Percentiles rank a stretch among this genome's conserved stretches.
These are phyloP conservation scores for Nesometra sesokonis DNA, from an alignment of 35 echinoderm and acorn worm genomes.

Conservation along the genomic window DNA sequence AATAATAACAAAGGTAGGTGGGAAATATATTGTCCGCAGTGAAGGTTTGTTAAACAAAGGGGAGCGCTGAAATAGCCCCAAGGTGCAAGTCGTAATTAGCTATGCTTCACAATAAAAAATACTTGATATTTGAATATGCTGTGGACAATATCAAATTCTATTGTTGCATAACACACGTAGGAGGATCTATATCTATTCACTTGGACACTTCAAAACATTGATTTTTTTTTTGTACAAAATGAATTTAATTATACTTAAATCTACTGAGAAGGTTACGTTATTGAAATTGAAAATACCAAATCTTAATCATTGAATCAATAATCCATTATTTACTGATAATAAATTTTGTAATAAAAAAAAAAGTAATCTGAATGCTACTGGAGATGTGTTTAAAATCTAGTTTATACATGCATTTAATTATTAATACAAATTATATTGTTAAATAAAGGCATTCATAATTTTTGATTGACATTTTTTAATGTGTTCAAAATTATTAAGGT, in stretches of 20 bases:
- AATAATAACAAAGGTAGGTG: background rate
- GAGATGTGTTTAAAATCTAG: too few relatives aligned
- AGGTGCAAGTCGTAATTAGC: background rate
- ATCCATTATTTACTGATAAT: too few relatives aligned
- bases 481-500: too few relatives aligned
- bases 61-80: background rate
- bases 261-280: too few relatives aligned
- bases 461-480: too few relatives aligned
- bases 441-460: too few relatives aligned
- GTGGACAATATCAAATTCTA: background rate
- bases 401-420: too few relatives aligned
- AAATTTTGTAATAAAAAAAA: too few relatives aligned
- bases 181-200: background rate
- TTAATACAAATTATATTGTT: too few relatives aligned
- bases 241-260: background rate
- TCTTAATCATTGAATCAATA: too few relatives aligned
- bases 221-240: background rate
- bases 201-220: background rate
- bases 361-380: too few relatives aligned
- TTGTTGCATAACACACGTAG: background rate
- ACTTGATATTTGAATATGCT: background rate
- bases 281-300: too few relatives aligned
- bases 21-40: background rate
- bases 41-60: background rate
- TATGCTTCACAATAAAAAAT: background rate